Base-by-base conservation (phyloP, 2,113 vertebrate species). In the Chloropsis hardwickii region DNA sequence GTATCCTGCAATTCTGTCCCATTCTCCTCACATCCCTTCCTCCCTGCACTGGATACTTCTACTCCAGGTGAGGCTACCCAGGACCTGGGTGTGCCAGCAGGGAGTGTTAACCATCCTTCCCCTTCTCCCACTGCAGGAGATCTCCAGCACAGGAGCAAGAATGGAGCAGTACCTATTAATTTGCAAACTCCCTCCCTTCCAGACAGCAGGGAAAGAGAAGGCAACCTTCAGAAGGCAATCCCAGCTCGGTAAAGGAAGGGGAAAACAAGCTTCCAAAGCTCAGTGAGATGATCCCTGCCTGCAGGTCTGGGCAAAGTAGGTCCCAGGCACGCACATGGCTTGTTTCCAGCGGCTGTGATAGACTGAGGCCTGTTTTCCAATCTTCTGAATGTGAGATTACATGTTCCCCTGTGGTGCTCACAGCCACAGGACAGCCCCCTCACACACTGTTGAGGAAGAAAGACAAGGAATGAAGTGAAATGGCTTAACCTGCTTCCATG, bases 351-450 rank as follows among this genome's bases (percentile, higher is more conserved):
- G 47, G 53, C 51, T 37, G 56, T 57, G 33, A 66, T 31, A 88
- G 29, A 0, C 4, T 0, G 0, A 74, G 27, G 25, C 14, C 53
- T 4, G 0, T 76, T 56, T 77, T 31, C 66, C 67, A 82, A 61
- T 54, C 76, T 83, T 37, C 76, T 73, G 45, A 56, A 72, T 82
- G 78, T 7, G 61, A 73, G 27, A n/a, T 27, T 20, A n/a, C 7
- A 6, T 1, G 4, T 71, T 66, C 10, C 33, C 40, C 28, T 57
- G 40, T 47, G 4, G 1, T 25, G 45, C 39, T 56, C 86, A 57
- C 16, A 79, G 58, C 9, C 81, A 61, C 50, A 69, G 53, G 45
- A 56, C 50, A 65, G 58, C 18, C 45, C 23, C 9, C 61, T 79
- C 3, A 1, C 19, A 39, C 20, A 23, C 29, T 29, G 14, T 6